These are phyloP conservation scores for Stegophylla sp. DNA, from an alignment of 2,888 invertebrate genomes.

Conservation along the genomic window DNA sequence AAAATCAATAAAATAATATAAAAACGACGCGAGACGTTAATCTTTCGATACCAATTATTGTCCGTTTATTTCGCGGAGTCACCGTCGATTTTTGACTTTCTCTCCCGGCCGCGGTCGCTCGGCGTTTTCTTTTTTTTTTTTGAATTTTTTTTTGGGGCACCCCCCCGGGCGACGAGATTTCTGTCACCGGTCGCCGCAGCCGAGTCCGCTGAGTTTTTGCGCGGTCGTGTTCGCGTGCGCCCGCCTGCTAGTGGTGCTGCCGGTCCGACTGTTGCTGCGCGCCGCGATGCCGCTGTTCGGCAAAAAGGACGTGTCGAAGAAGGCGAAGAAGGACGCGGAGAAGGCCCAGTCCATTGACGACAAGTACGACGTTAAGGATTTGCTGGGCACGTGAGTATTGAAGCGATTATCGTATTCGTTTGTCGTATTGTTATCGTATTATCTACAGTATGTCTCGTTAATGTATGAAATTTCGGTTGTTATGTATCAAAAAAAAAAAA, in stretches of 20 bases:
- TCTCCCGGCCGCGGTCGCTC: too few relatives aligned
- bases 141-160: too few relatives aligned
- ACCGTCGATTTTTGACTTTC: too few relatives aligned
- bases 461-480: too few relatives aligned
- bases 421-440: background rate
- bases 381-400: constrained; percentile 82
- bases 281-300: constrained; percentile 86
- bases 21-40: background rate
- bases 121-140: too few relatives aligned
- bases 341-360: constrained; percentile 84
- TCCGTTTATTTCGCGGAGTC: too few relatives aligned
- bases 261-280: too few relatives aligned
- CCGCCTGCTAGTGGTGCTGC: background rate
- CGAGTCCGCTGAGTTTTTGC: background rate
- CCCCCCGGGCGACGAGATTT: background rate
- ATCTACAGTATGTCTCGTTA: too few relatives aligned
- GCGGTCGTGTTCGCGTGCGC: background rate
- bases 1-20: too few relatives aligned
- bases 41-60: too few relatives aligned
- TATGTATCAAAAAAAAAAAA: too few relatives aligned
- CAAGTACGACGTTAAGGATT: constrained; percentile 87
- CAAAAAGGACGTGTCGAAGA: constrained; percentile 85
- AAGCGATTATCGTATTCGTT: background rate
- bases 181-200: background rate
- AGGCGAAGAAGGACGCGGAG: constrained; percentile 78